These are phyloP conservation scores for Atta cephalotes DNA, from an alignment of 1,140 invertebrate species.

Conservation along the genomic window DNA sequence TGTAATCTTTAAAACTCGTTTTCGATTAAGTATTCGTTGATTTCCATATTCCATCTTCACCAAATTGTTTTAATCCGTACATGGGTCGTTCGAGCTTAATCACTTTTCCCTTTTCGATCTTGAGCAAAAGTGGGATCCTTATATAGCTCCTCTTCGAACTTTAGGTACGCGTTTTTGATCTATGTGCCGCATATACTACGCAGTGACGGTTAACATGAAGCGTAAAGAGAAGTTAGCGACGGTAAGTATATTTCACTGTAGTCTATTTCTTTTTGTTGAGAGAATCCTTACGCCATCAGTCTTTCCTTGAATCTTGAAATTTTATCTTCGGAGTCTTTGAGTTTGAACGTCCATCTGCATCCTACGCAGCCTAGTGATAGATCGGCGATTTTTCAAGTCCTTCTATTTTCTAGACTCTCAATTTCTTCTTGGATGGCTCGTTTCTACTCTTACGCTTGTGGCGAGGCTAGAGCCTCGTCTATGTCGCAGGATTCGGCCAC, in stretches of 20 bases:
- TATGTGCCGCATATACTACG: too few relatives aligned
- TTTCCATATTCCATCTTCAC: background rate
- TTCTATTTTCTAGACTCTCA: too few relatives aligned
- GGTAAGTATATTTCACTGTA: background rate
- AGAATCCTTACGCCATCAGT: background rate
- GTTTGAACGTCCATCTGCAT: background rate
- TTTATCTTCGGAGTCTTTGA: background rate
- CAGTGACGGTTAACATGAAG: background rate
- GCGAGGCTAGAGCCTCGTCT: too few relatives aligned
- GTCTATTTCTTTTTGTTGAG: background rate
- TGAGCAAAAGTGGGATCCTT: background rate
- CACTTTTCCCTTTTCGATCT: background rate
- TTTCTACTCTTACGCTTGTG: too few relatives aligned
- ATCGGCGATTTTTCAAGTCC: background rate
- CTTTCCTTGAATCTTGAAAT: background rate
- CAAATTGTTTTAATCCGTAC: background rate
- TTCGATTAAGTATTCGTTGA: background rate
- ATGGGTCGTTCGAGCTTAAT: background rate
- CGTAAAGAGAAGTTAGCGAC: background rate
- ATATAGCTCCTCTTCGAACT: background rate
- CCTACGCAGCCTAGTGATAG: background rate
- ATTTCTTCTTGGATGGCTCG: too few relatives aligned
- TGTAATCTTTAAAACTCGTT: background rate
- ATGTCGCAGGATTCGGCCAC: too few relatives aligned
- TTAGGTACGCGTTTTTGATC: background rate